Base-by-base conservation (phyloP, 2,888 invertebrate genomes). In the Ernsta delagoae region DNA sequence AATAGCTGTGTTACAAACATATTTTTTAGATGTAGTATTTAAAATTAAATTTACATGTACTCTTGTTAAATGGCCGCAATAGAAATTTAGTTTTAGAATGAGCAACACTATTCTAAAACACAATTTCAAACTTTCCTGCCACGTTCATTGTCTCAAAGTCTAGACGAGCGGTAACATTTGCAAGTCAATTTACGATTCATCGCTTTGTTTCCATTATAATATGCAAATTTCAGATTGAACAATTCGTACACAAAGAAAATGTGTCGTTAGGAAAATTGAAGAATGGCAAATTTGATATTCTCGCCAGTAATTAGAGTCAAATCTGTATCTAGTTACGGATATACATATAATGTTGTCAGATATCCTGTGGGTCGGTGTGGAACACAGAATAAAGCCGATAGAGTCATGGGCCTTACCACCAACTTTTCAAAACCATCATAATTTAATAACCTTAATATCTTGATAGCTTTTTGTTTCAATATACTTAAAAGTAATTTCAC, bases 161-260 rank as follows among this genome's bases (percentile, higher is more conserved):
- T 57, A 57, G 61, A 57, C 56, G 48, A 61, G 48, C 45, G 41
- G 61, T 56, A 62, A 61, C 39, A 68, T 68, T 68, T 61, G 61
- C 67, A 68, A 61, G 67, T 67, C 67, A 67, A 67, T 67, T 67
- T 56, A 48, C 54, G 36, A 67, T 61, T 61, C 67, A 67, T 67
- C 66, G 60, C 45, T 43, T 67, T 61, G 36, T 36, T 61, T 56
- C 45, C 61, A 67, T 67, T 61, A 67, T 12, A 56, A 54, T 56
- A 67, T 67, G 67, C 24, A 61, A 67, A 67, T 67, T 67, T 67
- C 12, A 67, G 61, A 61, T 67, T 61, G 61, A 36, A 56, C 60
- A 56, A 67, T 56, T 45, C 53, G 12, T 43, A n/a, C 36, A 16
- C 54, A 61, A 67, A 56, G 43, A 36, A 61, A 53, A 62, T 39